These are phyloP conservation scores for Cephalopterus ornatus DNA, from an alignment of 2,113 vertebrate genomes.

Conservation along the genomic window DNA sequence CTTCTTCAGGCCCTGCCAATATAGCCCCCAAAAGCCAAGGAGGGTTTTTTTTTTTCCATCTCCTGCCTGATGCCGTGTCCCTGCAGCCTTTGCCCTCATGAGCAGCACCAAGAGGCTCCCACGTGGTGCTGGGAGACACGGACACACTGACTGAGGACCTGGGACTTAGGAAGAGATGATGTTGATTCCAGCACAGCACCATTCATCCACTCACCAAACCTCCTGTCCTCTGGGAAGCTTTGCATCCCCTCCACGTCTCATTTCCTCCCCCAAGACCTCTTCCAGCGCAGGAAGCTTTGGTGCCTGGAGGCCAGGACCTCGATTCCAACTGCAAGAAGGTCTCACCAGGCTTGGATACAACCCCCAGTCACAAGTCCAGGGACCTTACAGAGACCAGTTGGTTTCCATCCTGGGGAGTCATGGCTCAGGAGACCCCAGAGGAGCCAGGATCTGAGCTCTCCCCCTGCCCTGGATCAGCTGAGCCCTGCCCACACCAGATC, in stretches of 20 bases:
- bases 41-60: not conserved
- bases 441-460: not conserved
- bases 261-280: not conserved
- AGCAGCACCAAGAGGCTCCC: not conserved
- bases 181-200: not conserved
- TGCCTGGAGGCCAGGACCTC: not conserved
- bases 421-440: not conserved
- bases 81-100: not conserved
- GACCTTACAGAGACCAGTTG: not conserved
- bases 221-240: not conserved
- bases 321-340: accelerated
- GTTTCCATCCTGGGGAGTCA: not conserved
- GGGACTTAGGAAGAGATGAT: not conserved
- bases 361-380: not conserved
- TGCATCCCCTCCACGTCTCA: not conserved
- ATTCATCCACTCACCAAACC: not conserved
- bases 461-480: not conserved
- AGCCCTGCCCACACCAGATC: accelerated
- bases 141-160: not conserved
- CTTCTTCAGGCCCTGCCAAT: not conserved
- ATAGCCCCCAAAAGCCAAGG: not conserved
- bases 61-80: not conserved
- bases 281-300: not conserved
- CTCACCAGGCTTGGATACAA: not conserved
- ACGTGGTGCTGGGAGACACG: not conserved